Conservation (phyloP, 2,113 vertebrate genomes). For the Lucifuga dentata region DNA sequence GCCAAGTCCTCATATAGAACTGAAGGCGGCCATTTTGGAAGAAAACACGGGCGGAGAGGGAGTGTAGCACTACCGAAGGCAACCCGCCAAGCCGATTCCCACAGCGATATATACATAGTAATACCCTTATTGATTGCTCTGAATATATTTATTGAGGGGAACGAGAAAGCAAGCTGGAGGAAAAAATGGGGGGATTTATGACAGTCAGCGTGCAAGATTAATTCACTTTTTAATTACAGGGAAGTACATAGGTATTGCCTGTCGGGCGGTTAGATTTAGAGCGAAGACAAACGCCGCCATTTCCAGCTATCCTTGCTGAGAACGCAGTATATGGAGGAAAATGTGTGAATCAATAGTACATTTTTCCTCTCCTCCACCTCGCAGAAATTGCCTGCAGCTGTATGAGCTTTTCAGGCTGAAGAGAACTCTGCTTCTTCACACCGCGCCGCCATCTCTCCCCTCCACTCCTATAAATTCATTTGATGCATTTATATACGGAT, state of each 20-base stretch:
- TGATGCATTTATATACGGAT: too few relatives aligned
- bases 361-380: constrained; percentile 52
- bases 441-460: neutral
- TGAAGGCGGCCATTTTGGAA: constrained; percentile 41
- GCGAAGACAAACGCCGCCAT: constrained; percentile 57
- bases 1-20: constrained; percentile 50
- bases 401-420: constrained; percentile 5
- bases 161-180: constrained; percentile 30
- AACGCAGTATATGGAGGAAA: constrained; percentile 58
- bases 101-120: constrained; percentile 60
- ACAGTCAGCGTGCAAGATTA: constrained; percentile 63
- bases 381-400: constrained; percentile 19
- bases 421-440: constrained; percentile 5
- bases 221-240: constrained; percentile 78
- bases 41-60: constrained; percentile 29
- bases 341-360: constrained; percentile 65
- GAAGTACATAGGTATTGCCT: constrained; percentile 68
- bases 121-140: constrained; percentile 60
- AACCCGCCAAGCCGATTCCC: constrained; percentile 52
- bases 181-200: constrained; percentile 62
- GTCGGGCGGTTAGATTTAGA: constrained; percentile 68
- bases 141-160: constrained; percentile 57
- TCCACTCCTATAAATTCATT: too few relatives aligned
- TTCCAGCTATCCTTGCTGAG: constrained; percentile 63
- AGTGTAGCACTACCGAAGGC: constrained; percentile 53